Evolutionary conservation across 2,113 vertebrate genomes (phyloP), one percentile per base, ranked within the genome.

Genomic region (Leptosomus discolor): DNA sequence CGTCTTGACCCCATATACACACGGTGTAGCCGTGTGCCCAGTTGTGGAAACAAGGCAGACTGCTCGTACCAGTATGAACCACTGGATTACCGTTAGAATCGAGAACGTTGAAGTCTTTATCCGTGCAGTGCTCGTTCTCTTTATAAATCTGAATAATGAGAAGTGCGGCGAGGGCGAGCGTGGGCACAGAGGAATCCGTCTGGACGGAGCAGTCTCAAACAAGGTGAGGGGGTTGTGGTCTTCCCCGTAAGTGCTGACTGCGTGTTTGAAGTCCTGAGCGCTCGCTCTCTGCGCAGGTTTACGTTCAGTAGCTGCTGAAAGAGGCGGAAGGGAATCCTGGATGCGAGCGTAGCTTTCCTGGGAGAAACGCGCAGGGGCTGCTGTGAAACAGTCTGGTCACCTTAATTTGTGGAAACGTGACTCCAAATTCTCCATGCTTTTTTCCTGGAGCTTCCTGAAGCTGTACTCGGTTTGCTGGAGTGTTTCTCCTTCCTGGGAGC

Each of bases 321-420:
- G 43, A 34, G 4, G 4, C 20, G 48, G 12, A 19, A 50, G 71
- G 45, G 26, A 70, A 41, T 75, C 45, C 17, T 27, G 19, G 39
- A 41, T 1, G 3, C 5, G 19, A 22, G 21, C 1, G 0, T 5
- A 23, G 8, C 7, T 58, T 6, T 26, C 15, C 61, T 21, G 26
- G 57, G 46, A 77, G 48, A 61, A 34, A 5, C 2, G 7, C 1
- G 0, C 1, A 1, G 18, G 34, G 22, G 39, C 8, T 74, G 26
- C 43, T 81, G 56, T 27, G 26, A 76, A n/a, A 10, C 11, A 16
- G 9, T 65, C 13, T 34, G 32, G 6, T 51, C 46, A 8, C 46
- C 24, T 68, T 17, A 1, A 9, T 3, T n/a, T 27, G 21, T 43
- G 37, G 63, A 41, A 43, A 41, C 46, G 20, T 17, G n/a, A 18